These are phyloP conservation scores for Panorpa germanica DNA, from an alignment of 2,888 invertebrate genomes.

Conservation along the genomic window DNA sequence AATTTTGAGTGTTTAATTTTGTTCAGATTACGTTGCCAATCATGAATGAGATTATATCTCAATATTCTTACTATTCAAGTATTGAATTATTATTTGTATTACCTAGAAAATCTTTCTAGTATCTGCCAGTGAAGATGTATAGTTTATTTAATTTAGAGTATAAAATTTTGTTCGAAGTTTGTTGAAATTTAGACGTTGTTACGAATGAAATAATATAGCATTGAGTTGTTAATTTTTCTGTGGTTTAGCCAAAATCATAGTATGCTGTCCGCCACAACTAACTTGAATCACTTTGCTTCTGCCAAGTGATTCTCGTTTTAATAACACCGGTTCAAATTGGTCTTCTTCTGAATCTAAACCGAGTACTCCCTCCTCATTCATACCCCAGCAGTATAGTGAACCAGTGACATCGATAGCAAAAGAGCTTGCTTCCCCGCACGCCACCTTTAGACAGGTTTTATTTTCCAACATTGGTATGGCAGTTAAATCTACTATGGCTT, in stretches of 20 bases:
- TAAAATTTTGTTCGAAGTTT: no score
- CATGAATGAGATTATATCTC: no score
- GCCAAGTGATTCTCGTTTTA: slow-evolving; percentile 45
- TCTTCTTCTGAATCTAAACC: slow-evolving; percentile 57
- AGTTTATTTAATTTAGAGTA: no score
- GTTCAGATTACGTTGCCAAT: no score
- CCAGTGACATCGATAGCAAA: slow-evolving; percentile 87
- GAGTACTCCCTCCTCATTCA: slow-evolving; percentile 76
- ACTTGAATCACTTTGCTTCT: slow-evolving; percentile 36
- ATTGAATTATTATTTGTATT: no score
- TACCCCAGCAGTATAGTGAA: slow-evolving; percentile 72
- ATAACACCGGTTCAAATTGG: slow-evolving; percentile 33
- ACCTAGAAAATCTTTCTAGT: no score
- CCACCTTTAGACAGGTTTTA: slow-evolving; percentile 45
- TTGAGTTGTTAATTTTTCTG: no score
- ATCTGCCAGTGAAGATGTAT: no score
- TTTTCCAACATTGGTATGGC: slow-evolving; percentile 38
- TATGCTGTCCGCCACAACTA: slow-evolving; percentile 74
- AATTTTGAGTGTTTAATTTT: no score
- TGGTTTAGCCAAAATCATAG: slow-evolving; percentile 50
- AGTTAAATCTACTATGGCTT: slow-evolving; percentile 45
- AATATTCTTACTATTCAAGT: no score
- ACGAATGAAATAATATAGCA: no score
- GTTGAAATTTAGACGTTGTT: no score
- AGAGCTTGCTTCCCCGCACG: slow-evolving; percentile 58